Evolutionary conservation across 2,888 invertebrate genomes (phyloP), one percentile per base, ranked within the genome.

Genomic region (Tinea trinotella): DNA sequence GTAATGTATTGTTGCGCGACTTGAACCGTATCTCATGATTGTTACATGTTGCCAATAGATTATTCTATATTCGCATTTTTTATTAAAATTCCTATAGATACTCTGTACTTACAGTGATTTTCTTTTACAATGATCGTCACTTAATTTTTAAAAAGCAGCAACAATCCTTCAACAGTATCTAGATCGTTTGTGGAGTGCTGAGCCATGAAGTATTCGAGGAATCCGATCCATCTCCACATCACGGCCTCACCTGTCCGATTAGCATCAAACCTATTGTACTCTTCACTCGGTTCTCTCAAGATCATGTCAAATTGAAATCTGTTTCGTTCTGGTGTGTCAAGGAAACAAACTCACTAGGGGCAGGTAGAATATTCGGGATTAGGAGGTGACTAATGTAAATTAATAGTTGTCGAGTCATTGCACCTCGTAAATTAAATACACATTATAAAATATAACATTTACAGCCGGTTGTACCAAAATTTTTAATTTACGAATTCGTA

Each of bases 241-340:
- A 73, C 66, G 17, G 19, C 48, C 72, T 72, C 79, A 77, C 74
- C 84, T 85, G 84, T 83, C 84, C 77, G 83, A 82, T 79, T 82
- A 81, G 71, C 75, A 83, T 84, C 82, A 81, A 74, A 75, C 75
- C 70, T 67, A 72, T 73, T 74, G 71, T 76, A 67, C 71, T 71
- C 77, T 77, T 77, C 77, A 80, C 74, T 70, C 74, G 68, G 70
- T 73, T 70, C 72, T 50, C 22, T 50, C 22, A 50, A 50, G 50
- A 50, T 52, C 56, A 64, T 64, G 69, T 68, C 65, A 76, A 79
- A 82, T 78, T 76, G 75, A 82, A 81, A 80, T 79, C 80, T 72
- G 75, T 80, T 82, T 79, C 79, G 79, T 79, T 79, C 77, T 78
- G 76, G 77, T 72, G 57, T 66, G 75, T 82, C 74, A 76, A 71